phyloP scores from a whole-genome alignment of 2,797 vertebrate species.

The Rhinophrynus dorsalis region DNA sequence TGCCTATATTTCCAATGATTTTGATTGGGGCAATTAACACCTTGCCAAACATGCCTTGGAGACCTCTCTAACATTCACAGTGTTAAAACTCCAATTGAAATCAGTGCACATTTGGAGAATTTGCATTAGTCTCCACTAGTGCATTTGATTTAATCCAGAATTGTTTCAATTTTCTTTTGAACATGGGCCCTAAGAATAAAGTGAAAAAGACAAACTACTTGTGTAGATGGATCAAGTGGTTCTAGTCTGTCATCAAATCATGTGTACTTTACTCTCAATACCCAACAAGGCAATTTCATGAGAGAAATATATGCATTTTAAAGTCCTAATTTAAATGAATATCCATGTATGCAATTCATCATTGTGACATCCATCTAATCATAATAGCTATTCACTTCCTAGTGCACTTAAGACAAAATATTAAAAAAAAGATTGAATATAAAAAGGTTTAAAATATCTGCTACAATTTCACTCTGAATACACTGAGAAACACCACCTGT shows the following conservation, averaged over 20 bases:
- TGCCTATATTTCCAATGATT: no score
- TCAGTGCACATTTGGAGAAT: no score
- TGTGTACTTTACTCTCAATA: neutral
- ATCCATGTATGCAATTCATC: conserved; percentile 15
- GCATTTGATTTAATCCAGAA: no score
- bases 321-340: conserved; percentile 15
- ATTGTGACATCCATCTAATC: conserved; percentile 8
- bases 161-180: no score
- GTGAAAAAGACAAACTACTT: no score
- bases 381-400: conserved; percentile 8
- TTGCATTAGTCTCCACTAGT: no score
- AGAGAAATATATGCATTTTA: neutral
- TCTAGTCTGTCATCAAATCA: neutral
- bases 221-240: neutral
- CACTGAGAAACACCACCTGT: conserved; percentile 37
- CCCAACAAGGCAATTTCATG: conserved; percentile 1
- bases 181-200: no score
- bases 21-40: no score
- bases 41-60: no score
- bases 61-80: no score
- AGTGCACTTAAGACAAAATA: neutral
- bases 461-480: neutral
- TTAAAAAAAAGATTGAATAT: neutral
- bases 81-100: no score
- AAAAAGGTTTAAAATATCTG: neutral